phyloP scores from a whole-genome alignment of 2,888 invertebrate genomes.

The Podabrus alpinus region DNA sequence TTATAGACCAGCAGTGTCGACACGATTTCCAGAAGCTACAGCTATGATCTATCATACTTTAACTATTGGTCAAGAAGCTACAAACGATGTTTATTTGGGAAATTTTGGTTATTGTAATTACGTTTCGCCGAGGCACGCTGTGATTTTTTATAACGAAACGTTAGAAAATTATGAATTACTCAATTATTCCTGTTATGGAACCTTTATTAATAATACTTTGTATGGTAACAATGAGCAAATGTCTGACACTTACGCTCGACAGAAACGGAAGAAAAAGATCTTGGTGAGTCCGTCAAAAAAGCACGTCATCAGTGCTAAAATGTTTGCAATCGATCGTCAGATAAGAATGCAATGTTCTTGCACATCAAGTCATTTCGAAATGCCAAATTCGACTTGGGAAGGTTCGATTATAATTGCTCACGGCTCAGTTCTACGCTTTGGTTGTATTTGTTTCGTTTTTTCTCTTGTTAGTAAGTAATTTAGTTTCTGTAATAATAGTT shows the following conservation, averaged over 20 bases:
- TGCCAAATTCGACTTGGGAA: conserved; percentile 75
- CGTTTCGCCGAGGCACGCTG: conserved; percentile 75
- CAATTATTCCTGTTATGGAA: conserved; percentile 91
- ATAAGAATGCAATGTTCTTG: conserved; percentile 51
- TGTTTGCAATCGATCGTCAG: conserved; percentile 49
- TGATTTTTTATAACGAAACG: conserved; percentile 84
- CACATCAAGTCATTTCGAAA: conserved; percentile 38
- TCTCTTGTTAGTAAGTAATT: conserved; percentile 58
- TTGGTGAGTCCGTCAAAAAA: conserved; percentile 45
- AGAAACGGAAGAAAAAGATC: conserved; percentile 55
- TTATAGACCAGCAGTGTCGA: conserved; percentile 50
- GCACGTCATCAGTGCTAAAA: conserved; percentile 46
- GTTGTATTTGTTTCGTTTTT: conserved; percentile 87
- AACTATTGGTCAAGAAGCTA: conserved; percentile 71
- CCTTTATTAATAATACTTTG: conserved; percentile 83
- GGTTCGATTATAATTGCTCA: conserved; percentile 86
- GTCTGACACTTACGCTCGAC: conserved; percentile 46
- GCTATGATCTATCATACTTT: conserved; percentile 72
- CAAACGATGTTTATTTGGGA: conserved; percentile 64
- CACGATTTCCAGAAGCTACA: conserved; percentile 53
- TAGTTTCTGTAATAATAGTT: background rate
- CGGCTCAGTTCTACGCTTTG: conserved; percentile 83
- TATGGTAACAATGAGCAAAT: conserved; percentile 73
- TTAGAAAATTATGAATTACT: conserved; percentile 82
- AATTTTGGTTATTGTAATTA: conserved; percentile 71